Base-by-base conservation (phyloP, 2,888 invertebrate species). In the Hofmannophila pseudospretella region DNA sequence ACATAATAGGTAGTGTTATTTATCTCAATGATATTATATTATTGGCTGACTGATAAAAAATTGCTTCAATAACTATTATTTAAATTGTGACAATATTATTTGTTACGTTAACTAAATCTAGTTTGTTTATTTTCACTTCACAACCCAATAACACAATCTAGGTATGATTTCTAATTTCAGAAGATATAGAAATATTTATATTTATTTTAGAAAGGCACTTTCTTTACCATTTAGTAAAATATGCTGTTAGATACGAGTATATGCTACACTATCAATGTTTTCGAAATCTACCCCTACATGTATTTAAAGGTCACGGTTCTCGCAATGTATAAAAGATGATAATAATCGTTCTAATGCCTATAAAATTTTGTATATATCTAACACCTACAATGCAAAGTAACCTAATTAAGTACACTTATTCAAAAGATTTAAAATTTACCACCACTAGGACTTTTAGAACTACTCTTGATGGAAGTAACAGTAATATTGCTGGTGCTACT, bases 381-480 rank as follows among this genome's bases (percentile, higher is more conserved):
- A 16, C 16, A 16, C 16, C 3, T 16, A 4, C 3, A 4, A 16
- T 4, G 3, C 5, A 16, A 4, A 16, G 16, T 5, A 5, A 16
- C 5, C 16, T 16, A 16, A 4, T 16, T 16, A 16, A 16, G 16
- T 16, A 16, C 16, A 16, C 3, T 16, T 16, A 5, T 16, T n/a
- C 3, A 16, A 16, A 16, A 16, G 16, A 4, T n/a, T 56, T 52
- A 66, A 48, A 78, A 49, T 56, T 75, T 78, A 10, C 88, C 88
- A 9, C 88, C 88, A 41, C 88, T 88, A 0, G 88, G 88, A 58
- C 84, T 87, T 54, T 69, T 85, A 8, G 91, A 91, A 53, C 89
- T 90, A 52, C 78, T 89, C 45, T 90, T 88, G 31, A 91, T 91
- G 0, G 90, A 90, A n/a, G 90, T 91, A 0, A 90, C 89, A 2